A percentile compares a stretch with the other conserved stretches of the same genome.
phyloP scores from a whole-genome alignment of 2,888 invertebrate species.

The Aquatica leii region DNA sequence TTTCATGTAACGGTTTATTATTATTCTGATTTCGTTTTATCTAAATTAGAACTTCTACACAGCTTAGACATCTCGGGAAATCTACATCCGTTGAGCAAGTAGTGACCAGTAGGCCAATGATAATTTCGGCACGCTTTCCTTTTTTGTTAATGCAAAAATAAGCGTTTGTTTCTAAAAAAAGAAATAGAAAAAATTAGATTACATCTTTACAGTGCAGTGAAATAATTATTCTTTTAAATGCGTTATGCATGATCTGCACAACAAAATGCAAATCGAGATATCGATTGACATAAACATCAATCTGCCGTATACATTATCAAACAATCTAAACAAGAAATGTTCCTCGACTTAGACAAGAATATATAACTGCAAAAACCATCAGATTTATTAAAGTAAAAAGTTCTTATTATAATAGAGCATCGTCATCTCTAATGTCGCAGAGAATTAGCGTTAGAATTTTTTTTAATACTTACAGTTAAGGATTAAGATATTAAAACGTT shows the following conservation, averaged over 20 bases:
- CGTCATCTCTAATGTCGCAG: not conserved
- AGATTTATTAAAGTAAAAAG: not conserved
- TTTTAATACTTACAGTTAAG: not conserved
- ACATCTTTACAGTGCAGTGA: not conserved
- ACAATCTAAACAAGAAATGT: slow-evolving; percentile 26
- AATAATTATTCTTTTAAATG: slow-evolving; percentile 10
- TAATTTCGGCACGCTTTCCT: slow-evolving; percentile 27
- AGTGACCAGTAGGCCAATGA: slow-evolving; percentile 18
- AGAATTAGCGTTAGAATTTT: not conserved
- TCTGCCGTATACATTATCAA: slow-evolving; percentile 18
- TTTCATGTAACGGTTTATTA: not conserved
- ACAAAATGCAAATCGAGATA: slow-evolving; percentile 5
- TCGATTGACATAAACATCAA: slow-evolving; percentile 16
- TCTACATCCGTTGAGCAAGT: slow-evolving; percentile 20
- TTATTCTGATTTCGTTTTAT: too few species aligned
- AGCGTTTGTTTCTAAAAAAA: not conserved
- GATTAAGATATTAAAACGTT: not conserved
- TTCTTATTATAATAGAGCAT: not conserved
- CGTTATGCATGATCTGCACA: slow-evolving; percentile 8
- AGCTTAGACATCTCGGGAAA: slow-evolving; percentile 17
- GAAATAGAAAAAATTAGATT: not conserved
- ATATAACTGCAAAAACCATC: slow-evolving; percentile 16
- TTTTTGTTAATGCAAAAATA: slow-evolving; percentile 10
- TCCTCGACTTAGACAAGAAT: slow-evolving; percentile 22
- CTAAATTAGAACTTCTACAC: too few species aligned